Conservation (phyloP, 2,113 vertebrate species). For the Rhinoderma darwinii region DNA sequence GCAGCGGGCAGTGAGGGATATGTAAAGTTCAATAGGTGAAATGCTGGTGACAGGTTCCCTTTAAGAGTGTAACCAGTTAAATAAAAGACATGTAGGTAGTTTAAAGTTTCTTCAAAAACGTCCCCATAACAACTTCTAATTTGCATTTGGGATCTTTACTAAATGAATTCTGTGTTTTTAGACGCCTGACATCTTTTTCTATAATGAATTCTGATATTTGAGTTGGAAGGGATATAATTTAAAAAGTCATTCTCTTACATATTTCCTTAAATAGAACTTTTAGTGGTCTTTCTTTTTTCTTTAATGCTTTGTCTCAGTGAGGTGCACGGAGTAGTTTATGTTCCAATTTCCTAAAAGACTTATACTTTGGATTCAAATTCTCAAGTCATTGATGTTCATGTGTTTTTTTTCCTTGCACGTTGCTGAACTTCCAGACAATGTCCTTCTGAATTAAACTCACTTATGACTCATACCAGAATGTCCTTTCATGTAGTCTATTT, state of each 20-base stretch:
- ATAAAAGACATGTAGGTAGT: no score
- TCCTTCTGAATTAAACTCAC: slow-evolving; percentile 10
- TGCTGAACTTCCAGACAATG: background rate
- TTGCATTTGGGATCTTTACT: background rate
- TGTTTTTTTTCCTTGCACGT: background rate
- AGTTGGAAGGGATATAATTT: background rate
- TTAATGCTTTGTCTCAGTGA: slow-evolving; percentile 6
- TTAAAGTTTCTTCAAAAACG: background rate
- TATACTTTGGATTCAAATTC: slow-evolving; percentile 34
- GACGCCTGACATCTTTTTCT: background rate
- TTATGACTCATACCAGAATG: slow-evolving; percentile 27
- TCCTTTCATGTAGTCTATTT: background rate
- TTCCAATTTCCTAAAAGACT: slow-evolving; percentile 49
- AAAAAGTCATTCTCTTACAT: background rate
- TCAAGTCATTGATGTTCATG: slow-evolving; percentile 9
- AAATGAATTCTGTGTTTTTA: background rate
- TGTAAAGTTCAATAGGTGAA: no score
- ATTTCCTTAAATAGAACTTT: background rate
- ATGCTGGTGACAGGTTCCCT: no score
- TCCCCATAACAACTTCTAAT: no score
- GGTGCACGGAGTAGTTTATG: background rate
- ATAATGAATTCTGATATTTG: slow-evolving; percentile 24
- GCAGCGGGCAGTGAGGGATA: no score
- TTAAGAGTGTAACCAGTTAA: no score
- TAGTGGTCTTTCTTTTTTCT: background rate